Base-by-base conservation (phyloP, 92 coral and sea anemone species). In the Parazoanthus darwini region DNA sequence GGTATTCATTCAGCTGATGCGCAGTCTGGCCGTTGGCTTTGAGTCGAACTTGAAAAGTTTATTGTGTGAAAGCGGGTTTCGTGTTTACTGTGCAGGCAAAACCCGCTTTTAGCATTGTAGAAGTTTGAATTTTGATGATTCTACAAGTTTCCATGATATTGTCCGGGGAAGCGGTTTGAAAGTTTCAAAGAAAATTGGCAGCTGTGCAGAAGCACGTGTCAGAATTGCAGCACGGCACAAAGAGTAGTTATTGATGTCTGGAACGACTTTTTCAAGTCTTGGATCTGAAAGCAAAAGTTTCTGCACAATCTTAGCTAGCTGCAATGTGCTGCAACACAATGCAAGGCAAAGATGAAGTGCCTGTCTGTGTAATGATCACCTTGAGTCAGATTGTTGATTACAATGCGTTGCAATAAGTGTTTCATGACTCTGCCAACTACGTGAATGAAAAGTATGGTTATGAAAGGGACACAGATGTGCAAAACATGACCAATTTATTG, bases 391-490 rank as follows among this genome's bases (percentile, higher is more conserved):
- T 22, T 63, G 16, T 58, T 58, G 22, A 58, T 58, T 14, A 20
- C 66, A 58, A 6, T 15, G 15, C 70, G 8, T 63, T 20, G 6
- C 68, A 63, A 3, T 63, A 18, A 63, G 68, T 63, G 68, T 18
- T 16, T 63, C 25, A 39, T n/a, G 33, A 75, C 46, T 75, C 39
- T 37, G 23, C 23, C 29, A 75, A 2, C 48, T 39, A 46, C 44
- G 33, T 84, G 79, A 72, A 26, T 18, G 23, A 44, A 46, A 26
- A 23, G 66, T 84, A 25, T 54, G 26, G 42, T 37, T 72, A 13
- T 44, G 67, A 23, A 46, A 20, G 16, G 46, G 56, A 20, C 68
- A 50, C 87, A 84, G 66, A 84, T 84, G 66, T 84, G 79, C 79
- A 44, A 84, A 48, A 65, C n/a, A 29, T 71, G 66, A 72, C 71